Conservation (phyloP, 2,888 invertebrate genomes). For the Dynastes hyllus region DNA sequence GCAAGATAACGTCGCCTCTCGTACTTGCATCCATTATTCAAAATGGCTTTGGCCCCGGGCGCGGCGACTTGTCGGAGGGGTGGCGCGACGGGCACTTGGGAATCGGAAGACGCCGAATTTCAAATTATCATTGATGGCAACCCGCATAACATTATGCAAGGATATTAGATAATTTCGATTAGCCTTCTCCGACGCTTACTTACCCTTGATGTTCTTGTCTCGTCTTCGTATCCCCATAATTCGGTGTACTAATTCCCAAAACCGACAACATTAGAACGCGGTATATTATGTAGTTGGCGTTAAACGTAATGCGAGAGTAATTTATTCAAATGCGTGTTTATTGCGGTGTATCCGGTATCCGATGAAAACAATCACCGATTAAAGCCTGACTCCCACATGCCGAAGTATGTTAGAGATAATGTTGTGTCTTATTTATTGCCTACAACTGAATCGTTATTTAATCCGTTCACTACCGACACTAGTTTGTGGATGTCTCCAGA, state of each 20-base stretch:
- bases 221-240: neutral
- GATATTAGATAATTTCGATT: slow-evolving; percentile 43
- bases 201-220: neutral
- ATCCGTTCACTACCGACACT: no score
- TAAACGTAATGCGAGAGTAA: neutral
- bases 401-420: no score
- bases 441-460: no score
- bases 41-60: no score
- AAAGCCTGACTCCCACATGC: no score
- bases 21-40: slow-evolving; percentile 48
- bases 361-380: no score
- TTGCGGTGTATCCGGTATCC: no score
- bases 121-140: slow-evolving; percentile 39
- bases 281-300: neutral
- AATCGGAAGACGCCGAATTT: neutral
- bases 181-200: slow-evolving; percentile 6
- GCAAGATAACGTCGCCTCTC: slow-evolving; percentile 40
- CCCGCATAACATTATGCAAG: slow-evolving; percentile 28
- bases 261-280: neutral
- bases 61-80: slow-evolving; percentile 5
- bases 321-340: slow-evolving; percentile 13
- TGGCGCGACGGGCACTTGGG: neutral
- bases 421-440: no score
- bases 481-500: no score
- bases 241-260: slow-evolving; percentile 5